Evolutionary conservation across 2,888 invertebrate genomes (phyloP), one percentile per base, ranked within the genome.

Genomic region (Cremastinae sp.): DNA sequence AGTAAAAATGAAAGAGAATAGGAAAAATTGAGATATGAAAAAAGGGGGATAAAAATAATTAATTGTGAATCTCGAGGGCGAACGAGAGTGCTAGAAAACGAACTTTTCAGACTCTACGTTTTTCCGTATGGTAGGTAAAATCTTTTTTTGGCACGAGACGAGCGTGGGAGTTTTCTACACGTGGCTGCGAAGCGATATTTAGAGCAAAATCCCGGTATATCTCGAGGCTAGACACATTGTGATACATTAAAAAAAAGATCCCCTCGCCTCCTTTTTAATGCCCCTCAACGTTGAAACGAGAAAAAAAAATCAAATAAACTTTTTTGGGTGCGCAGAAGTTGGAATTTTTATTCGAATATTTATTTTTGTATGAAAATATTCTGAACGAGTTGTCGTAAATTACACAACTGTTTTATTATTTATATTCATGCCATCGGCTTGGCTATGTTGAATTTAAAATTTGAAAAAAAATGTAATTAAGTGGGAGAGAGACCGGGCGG

Each of bases 81-180:
- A 28, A 12, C 10, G 14, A 55, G 35, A 59, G 14, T 20, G 39
- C 16, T 12, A 22, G 12, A 5, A 16, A 7, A 56, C 14, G 55
- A 58, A 58, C 2, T 59, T 64, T 41, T 64, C 18, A 14, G 39
- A 37, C 47, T 66, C 43, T 18, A 14, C 64, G 51, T 72, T 72
- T 69, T 75, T 75, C 53, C 62, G 56, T 14, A 39, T 39, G 55
- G 39, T 28, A 28, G 28, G 28, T 61, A 18, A 22, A 43, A 69
- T 79, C 70, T 79, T 73, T 72, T 78, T 75, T 75, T 70, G 77
- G 79, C 69, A 53, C 73, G 41, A 62, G 64, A 65, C 75, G 70
- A 22, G 77, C 77, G 77, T 79, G 73, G 77, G 79, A 55, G 77
- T 65, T n/a, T 53, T 37, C n/a, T 61, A 43, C 79, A 79, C 77